These are phyloP conservation scores for Scolanthus callimorphus DNA, from an alignment of 92 coral and sea anemone species.

Conservation along the genomic window DNA sequence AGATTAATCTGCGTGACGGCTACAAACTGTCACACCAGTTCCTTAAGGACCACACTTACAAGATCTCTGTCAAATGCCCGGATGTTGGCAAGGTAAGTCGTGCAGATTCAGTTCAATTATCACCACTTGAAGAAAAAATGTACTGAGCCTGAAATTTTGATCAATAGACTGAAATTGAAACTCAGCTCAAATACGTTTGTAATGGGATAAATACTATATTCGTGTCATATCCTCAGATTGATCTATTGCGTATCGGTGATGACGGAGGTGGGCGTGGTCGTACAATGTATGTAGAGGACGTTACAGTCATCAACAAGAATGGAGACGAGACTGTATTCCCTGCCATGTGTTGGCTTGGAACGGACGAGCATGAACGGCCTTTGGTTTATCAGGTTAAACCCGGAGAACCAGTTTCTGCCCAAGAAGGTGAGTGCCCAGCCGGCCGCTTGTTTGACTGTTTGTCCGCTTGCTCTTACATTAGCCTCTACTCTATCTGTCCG, in stretches of 20 bases:
- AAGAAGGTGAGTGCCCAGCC: too few relatives aligned
- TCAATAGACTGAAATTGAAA: too few relatives aligned
- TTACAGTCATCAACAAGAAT: slow-evolving; percentile 50
- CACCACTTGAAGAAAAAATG: too few relatives aligned
- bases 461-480: too few relatives aligned
- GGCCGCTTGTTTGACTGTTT: too few relatives aligned
- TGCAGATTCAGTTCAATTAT: too few relatives aligned
- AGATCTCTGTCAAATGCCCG: slow-evolving; percentile 64
- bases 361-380: slow-evolving; percentile 36
- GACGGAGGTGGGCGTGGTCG: slow-evolving; percentile 56
- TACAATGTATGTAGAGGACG: slow-evolving; percentile 66
- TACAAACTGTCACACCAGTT: slow-evolving; percentile 64
- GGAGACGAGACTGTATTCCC: slow-evolving; percentile 74
- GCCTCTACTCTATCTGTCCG: too few relatives aligned
- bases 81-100: slow-evolving; percentile 80
- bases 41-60: slow-evolving; percentile 71
- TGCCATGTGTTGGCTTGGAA: slow-evolving; percentile 74
- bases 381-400: slow-evolving; percentile 60
- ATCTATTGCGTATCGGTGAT: slow-evolving; percentile 69
- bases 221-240: too few relatives aligned
- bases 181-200: too few relatives aligned
- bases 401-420: slow-evolving; percentile 64
- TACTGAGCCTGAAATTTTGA: too few relatives aligned
- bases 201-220: too few relatives aligned
- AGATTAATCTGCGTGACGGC: slow-evolving; percentile 79